These are phyloP conservation scores for Lepus americanus DNA, from an alignment of 2,113 vertebrate genomes.

Conservation along the genomic window DNA sequence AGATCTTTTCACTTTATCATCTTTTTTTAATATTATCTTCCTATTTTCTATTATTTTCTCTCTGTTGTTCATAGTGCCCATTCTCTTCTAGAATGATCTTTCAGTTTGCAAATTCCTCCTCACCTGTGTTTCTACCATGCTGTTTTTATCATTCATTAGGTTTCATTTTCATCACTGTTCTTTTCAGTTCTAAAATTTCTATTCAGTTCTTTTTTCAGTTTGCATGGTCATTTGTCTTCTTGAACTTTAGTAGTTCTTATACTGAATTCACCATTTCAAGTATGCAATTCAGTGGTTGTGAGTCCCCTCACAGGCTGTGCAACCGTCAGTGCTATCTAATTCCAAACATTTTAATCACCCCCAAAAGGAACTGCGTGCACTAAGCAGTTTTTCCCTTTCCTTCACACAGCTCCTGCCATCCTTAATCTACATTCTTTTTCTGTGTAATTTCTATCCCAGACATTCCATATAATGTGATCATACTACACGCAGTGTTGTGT, in stretches of 20 bases:
- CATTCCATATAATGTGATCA: background rate
- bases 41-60: background rate
- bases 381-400: background rate
- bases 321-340: background rate
- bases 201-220: background rate
- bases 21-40: background rate
- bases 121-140: background rate
- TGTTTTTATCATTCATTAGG: background rate
- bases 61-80: background rate
- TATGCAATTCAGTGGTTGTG: background rate
- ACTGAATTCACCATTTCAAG: background rate
- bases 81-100: background rate
- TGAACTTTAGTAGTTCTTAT: slow-evolving; percentile 1
- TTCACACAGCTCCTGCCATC: background rate
- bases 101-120: background rate
- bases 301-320: background rate
- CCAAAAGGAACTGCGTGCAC: too few relatives aligned
- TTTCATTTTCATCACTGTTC: background rate
- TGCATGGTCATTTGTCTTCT: background rate
- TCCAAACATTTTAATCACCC: too few relatives aligned
- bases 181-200: background rate
- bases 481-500: background rate
- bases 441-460: background rate
- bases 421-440: background rate
- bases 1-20: background rate